Conservation (phyloP, 2,888 invertebrate genomes). For the Sialis lutaria region DNA sequence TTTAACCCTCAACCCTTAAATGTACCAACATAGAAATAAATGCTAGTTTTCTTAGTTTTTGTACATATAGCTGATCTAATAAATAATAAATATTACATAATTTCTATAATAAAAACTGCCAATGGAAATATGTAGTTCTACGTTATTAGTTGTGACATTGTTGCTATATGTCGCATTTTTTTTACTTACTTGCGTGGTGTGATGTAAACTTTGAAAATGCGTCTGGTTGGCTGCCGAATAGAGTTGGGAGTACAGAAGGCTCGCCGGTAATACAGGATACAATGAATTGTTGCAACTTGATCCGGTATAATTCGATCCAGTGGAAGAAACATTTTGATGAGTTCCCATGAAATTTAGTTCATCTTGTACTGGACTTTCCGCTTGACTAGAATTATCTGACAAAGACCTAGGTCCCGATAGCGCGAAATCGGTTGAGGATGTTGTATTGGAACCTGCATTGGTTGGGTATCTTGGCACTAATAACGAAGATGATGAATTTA, state of each 20-base stretch:
- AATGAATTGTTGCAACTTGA: conserved; percentile 54
- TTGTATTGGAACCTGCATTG: conserved; percentile 30
- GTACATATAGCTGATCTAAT: too few relatives aligned
- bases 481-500: conserved; percentile 25
- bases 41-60: too few relatives aligned
- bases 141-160: neutral
- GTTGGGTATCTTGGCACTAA: conserved; percentile 48
- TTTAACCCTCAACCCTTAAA: too few relatives aligned
- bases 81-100: too few relatives aligned
- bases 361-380: conserved; percentile 69
- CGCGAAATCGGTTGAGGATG: conserved; percentile 37
- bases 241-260: conserved; percentile 66
- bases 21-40: too few relatives aligned
- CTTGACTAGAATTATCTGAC: conserved; percentile 67
- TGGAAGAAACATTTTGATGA: conserved; percentile 29
- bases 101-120: too few relatives aligned
- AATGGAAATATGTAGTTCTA: neutral
- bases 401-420: conserved; percentile 56
- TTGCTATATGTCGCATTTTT: conserved; percentile 20
- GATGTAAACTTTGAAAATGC: conserved; percentile 51
- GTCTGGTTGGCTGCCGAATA: conserved; percentile 64
- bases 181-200: conserved; percentile 31
- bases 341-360: conserved; percentile 33
- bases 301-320: conserved; percentile 33
- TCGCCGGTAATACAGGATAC: conserved; percentile 64